phyloP scores from a whole-genome alignment of 2,113 vertebrate species.

The Etheostoma spectabile region DNA sequence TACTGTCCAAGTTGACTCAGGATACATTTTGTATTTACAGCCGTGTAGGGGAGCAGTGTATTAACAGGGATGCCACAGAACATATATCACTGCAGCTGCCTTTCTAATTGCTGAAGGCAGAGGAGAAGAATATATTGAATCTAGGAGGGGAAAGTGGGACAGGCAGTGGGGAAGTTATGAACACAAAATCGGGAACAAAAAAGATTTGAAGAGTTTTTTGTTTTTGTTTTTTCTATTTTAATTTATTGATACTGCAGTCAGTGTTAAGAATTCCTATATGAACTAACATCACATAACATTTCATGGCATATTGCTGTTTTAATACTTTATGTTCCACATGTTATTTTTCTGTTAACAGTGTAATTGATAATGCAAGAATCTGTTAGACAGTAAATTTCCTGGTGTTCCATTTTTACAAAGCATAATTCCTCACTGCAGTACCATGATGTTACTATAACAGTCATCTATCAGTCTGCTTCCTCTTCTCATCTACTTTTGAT shows the following conservation, averaged over 20 bases:
- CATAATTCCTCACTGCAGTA: constrained; percentile 40
- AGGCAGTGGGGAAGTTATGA: neutral
- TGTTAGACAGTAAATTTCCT: constrained; percentile 23
- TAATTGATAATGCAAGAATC: constrained; percentile 3
- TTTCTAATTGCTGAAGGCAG: constrained; percentile 44
- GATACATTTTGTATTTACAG: constrained; percentile 47
- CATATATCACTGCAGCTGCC: constrained; percentile 41
- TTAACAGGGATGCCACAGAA: constrained; percentile 20
- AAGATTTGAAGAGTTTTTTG: neutral
- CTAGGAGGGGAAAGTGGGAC: constrained; percentile 12
- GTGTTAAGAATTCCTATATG: constrained; percentile 21
- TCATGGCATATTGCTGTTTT: constrained; percentile 61
- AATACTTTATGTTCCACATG: constrained; percentile 42
- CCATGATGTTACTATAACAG: constrained; percentile 48
- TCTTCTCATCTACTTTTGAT: constrained; percentile 66
- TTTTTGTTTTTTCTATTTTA: neutral
- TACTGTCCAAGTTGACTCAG: constrained; percentile 15
- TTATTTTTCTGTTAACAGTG: constrained; percentile 51
- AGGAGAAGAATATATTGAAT: constrained; percentile 6
- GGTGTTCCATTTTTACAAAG: constrained; percentile 50
- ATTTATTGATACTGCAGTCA: constrained; percentile 30
- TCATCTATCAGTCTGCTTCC: constrained; percentile 65
- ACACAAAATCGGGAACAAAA: neutral
- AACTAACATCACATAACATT: constrained; percentile 65
- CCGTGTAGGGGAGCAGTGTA: constrained; percentile 7